A percentile compares a stretch with the other conserved stretches of the same genome.
These are phyloP conservation scores for Leptocoma aspasia DNA, from an alignment of 2,113 vertebrate genomes.

Conservation along the genomic window DNA sequence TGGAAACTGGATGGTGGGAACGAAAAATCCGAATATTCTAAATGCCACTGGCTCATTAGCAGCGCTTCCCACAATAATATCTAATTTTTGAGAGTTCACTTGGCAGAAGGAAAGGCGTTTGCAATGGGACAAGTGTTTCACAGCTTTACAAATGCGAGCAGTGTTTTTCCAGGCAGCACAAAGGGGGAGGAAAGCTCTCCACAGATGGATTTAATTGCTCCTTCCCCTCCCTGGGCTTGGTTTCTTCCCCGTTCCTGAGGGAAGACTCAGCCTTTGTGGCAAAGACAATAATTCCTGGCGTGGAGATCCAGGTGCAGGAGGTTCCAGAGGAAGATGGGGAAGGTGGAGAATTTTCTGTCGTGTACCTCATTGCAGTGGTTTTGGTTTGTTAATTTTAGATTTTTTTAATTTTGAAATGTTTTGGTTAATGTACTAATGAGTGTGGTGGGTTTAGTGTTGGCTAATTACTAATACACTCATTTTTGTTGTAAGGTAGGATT, in stretches of 20 bases:
- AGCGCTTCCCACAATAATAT: slow-evolving; percentile 59
- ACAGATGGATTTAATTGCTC: slow-evolving; percentile 64
- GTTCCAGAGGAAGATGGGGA: background rate
- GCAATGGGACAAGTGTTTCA: slow-evolving; percentile 41
- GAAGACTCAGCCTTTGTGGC: background rate
- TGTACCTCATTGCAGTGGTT: background rate
- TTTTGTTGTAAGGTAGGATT: too few relatives aligned
- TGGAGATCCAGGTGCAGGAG: background rate
- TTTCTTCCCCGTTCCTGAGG: background rate
- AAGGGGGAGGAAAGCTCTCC: slow-evolving; percentile 40
- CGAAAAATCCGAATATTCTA: slow-evolving; percentile 53
- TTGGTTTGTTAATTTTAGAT: too few relatives aligned
- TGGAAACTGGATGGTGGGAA: slow-evolving; percentile 15
- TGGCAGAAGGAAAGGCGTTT: slow-evolving; percentile 49
- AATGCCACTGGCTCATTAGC: slow-evolving; percentile 65
- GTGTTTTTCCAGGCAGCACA: slow-evolving; percentile 28
- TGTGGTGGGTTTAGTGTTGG: too few relatives aligned
- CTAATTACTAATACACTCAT: too few relatives aligned
- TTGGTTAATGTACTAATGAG: too few relatives aligned
- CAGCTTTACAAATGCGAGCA: slow-evolving; percentile 43
- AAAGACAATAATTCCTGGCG: background rate
- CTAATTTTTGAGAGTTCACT: slow-evolving; percentile 69
- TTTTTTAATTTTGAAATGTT: too few relatives aligned
- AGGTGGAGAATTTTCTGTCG: fast-evolving
- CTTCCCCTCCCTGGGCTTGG: background rate